These are phyloP conservation scores for Tupiocoris notatus DNA, from an alignment of 2,888 invertebrate genomes.

Conservation along the genomic window DNA sequence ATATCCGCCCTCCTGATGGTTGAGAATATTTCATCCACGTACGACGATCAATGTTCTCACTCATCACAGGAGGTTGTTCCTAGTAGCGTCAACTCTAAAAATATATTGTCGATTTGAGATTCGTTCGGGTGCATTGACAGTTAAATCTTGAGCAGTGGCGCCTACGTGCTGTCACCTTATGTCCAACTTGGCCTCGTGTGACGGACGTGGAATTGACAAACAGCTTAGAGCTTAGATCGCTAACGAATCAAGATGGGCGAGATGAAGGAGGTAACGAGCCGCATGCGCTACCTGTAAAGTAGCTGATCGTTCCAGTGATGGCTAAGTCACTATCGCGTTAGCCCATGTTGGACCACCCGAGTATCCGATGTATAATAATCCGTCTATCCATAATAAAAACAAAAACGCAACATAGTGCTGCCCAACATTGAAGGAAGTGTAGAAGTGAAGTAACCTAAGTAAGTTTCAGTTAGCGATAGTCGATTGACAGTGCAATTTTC, in stretches of 20 bases:
- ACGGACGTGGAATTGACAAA: not conserved
- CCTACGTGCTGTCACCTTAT: constrained; percentile 17
- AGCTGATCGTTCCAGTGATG: not conserved
- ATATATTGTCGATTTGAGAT: constrained; percentile 22
- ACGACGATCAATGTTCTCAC: not conserved
- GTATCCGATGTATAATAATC: too few relatives aligned
- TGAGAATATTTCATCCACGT: not conserved
- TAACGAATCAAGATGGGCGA: not conserved
- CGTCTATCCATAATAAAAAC: too few relatives aligned
- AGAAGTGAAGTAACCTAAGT: too few relatives aligned
- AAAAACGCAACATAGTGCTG: too few relatives aligned
- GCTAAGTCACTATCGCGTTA: not conserved
- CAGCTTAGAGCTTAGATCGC: too few relatives aligned
- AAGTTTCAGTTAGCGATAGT: too few relatives aligned
- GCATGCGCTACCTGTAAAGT: constrained; percentile 22
- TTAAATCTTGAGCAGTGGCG: constrained; percentile 32
- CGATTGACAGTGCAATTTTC: too few relatives aligned
- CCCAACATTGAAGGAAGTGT: too few relatives aligned
- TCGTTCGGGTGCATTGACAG: constrained; percentile 15
- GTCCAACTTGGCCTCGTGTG: not conserved
- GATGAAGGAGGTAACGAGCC: constrained; percentile 14
- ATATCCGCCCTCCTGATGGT: not conserved
- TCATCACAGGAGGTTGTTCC: not conserved
- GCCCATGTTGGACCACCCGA: not conserved
- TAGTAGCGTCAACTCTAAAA: constrained; percentile 29